Conservation (phyloP, 2,888 invertebrate genomes). For the Thera obeliscata region DNA sequence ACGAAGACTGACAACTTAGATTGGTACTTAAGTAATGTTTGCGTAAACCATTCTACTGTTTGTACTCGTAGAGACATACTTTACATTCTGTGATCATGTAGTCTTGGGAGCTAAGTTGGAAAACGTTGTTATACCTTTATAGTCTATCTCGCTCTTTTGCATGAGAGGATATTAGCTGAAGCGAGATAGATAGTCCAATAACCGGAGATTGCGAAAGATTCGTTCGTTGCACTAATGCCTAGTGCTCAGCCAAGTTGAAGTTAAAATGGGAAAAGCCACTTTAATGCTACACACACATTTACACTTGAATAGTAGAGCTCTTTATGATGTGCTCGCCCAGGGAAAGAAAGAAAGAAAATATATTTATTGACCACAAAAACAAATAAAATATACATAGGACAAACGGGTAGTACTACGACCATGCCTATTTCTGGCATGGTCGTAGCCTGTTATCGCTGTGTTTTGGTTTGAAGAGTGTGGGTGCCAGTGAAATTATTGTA, state of each 20-base stretch:
- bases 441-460: too few species aligned
- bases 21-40: not conserved
- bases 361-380: too few species aligned
- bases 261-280: constrained; percentile 4
- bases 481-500: too few species aligned
- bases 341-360: too few species aligned
- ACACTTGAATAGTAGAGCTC: too few species aligned
- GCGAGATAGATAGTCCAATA: constrained; percentile 19
- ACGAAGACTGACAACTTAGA: not conserved
- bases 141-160: constrained; percentile 1
- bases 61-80: not conserved
- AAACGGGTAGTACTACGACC: too few species aligned
- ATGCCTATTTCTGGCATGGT: too few species aligned
- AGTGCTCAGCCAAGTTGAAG: constrained; percentile 4
- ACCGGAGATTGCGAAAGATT: constrained; percentile 30
- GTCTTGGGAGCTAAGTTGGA: constrained; percentile 12
- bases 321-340: too few species aligned
- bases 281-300: not conserved
- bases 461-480: too few species aligned
- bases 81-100: constrained; percentile 12
- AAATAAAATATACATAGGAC: too few species aligned
- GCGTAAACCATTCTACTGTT: not conserved
- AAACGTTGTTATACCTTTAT: constrained; percentile 19
- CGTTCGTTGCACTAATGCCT: constrained; percentile 23
- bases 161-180: not conserved